These are phyloP conservation scores for Rhimphoctona megacephalus DNA, from an alignment of 2,888 invertebrate genomes.

Conservation along the genomic window DNA sequence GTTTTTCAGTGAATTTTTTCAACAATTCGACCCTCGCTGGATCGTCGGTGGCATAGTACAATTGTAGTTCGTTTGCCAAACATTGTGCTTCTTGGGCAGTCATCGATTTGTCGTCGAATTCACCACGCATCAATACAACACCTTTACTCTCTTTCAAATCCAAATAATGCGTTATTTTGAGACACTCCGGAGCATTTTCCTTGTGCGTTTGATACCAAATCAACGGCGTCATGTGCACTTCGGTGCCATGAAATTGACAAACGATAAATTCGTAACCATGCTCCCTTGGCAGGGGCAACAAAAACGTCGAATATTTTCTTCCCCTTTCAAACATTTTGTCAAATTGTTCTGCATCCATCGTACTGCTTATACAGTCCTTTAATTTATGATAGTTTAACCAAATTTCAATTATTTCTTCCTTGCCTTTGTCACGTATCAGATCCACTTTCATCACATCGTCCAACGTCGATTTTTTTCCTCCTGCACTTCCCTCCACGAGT, in stretches of 20 bases:
- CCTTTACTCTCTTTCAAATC: slow-evolving; percentile 90
- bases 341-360: slow-evolving; percentile 88
- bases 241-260: slow-evolving; percentile 90
- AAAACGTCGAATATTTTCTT: slow-evolving; percentile 89
- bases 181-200: slow-evolving; percentile 95
- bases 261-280: slow-evolving; percentile 95
- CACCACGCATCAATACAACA: slow-evolving; percentile 93
- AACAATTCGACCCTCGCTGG: slow-evolving; percentile 88
- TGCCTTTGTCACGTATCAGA: slow-evolving; percentile 89
- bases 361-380: slow-evolving; percentile 92
- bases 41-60: slow-evolving; percentile 92
- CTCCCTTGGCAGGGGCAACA: slow-evolving; percentile 92
- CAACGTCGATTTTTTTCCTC: slow-evolving; percentile 83
- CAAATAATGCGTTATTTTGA: slow-evolving; percentile 92
- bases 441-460: slow-evolving; percentile 92
- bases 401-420: slow-evolving; percentile 90
- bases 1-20: slow-evolving; percentile 89
- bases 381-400: slow-evolving; percentile 93
- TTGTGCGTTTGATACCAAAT: slow-evolving; percentile 94
- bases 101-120: slow-evolving; percentile 92
- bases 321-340: slow-evolving; percentile 87
- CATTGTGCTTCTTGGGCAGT: slow-evolving; percentile 93
- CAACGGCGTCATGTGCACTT: slow-evolving; percentile 94
- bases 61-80: slow-evolving; percentile 93
- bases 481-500: background rate